Evolutionary conservation across 2,113 vertebrate genomes (phyloP).

Genomic region (Pelusios castaneus): DNA sequence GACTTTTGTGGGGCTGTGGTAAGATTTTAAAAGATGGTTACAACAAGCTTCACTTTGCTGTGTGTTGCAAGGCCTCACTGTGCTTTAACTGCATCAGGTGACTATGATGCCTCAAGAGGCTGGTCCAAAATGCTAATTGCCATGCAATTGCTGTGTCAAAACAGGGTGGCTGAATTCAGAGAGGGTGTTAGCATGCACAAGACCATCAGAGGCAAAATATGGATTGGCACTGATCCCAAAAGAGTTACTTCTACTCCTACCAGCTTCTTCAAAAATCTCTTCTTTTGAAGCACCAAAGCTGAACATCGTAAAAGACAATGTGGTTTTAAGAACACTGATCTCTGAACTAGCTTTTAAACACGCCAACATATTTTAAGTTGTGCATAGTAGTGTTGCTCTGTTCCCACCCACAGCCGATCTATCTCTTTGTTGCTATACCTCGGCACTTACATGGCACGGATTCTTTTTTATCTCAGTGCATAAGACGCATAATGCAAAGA

Average conservation of each 20-base stretch:
- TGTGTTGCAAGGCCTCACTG: neutral
- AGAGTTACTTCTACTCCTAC: neutral
- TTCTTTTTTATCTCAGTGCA: neutral
- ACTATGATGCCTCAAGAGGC: neutral
- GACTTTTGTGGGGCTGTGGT: neutral
- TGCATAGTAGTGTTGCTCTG: neutral
- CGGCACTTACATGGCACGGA: neutral
- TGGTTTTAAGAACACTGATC: neutral
- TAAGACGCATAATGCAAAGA: neutral
- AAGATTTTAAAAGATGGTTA: neutral
- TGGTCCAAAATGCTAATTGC: neutral
- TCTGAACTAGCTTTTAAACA: no score
- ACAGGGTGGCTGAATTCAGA: neutral
- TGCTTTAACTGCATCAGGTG: neutral
- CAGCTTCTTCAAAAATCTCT: neutral
- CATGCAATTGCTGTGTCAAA: neutral
- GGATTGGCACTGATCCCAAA: neutral
- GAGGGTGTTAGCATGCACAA: neutral
- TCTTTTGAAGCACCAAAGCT: neutral
- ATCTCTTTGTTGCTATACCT: neutral
- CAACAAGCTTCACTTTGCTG: neutral
- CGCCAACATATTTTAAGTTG: fast-evolving
- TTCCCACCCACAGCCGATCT: neutral
- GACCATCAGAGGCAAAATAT: neutral
- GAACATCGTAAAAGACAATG: neutral